Conservation (phyloP, 2,797 vertebrate species). For the Gallirallus australis region DNA sequence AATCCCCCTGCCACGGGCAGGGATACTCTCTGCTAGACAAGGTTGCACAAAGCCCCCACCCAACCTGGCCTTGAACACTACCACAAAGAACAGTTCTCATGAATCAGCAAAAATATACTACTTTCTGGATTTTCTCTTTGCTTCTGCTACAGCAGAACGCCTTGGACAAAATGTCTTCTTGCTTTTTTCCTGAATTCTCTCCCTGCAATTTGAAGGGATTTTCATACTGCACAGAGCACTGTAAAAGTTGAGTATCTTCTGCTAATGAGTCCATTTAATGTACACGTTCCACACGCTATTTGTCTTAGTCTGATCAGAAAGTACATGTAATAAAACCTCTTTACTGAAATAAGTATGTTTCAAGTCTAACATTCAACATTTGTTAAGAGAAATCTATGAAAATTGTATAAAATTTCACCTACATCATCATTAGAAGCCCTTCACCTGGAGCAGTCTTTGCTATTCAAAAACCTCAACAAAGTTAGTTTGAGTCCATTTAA, state of each 20-base stretch:
- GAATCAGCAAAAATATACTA: background rate
- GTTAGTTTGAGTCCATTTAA: background rate
- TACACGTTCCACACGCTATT: background rate
- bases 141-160: background rate
- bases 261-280: background rate
- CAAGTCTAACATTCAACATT: background rate
- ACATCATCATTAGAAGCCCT: background rate
- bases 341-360: too few relatives aligned
- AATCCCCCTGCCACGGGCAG: too few relatives aligned
- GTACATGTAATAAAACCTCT: background rate
- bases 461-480: background rate
- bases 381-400: background rate
- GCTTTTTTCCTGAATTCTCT: background rate
- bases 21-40: too few relatives aligned
- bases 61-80: too few relatives aligned
- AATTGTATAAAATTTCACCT: background rate
- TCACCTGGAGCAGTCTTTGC: background rate
- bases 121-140: background rate
- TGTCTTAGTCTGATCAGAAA: background rate
- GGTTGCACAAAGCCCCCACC: too few relatives aligned
- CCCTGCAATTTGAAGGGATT: background rate
- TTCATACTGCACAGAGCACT: background rate
- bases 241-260: background rate
- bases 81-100: background rate
- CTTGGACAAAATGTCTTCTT: background rate